These are phyloP conservation scores for Bubalus kerabau DNA, from an alignment of 2,113 vertebrate species.

Conservation along the genomic window DNA sequence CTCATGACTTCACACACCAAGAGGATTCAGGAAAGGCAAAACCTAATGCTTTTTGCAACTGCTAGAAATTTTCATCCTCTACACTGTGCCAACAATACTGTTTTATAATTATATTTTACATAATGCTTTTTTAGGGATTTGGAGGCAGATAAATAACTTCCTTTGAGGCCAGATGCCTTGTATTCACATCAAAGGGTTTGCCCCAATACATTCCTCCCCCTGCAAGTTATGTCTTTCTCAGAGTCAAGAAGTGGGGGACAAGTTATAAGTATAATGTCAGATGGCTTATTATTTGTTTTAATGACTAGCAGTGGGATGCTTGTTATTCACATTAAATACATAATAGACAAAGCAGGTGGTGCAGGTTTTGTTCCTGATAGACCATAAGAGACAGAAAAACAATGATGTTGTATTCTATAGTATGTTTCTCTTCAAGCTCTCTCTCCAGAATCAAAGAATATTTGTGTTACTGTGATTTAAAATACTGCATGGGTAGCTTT, in stretches of 20 bases:
- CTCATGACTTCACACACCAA: slow-evolving; percentile 55
- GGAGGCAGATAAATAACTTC: slow-evolving; percentile 59
- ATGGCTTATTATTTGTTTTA: slow-evolving; percentile 60
- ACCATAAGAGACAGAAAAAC: slow-evolving; percentile 51
- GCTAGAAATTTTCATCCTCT: not conserved
- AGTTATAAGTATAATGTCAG: slow-evolving; percentile 60
- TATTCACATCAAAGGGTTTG: slow-evolving; percentile 53
- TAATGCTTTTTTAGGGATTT: slow-evolving; percentile 8
- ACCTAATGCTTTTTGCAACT: slow-evolving; percentile 50
- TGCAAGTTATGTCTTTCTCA: slow-evolving; percentile 46
- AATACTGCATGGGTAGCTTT: slow-evolving; percentile 9
- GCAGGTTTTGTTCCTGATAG: slow-evolving; percentile 40
- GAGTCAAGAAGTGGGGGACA: not conserved
- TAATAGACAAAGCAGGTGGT: slow-evolving; percentile 70
- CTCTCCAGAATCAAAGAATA: slow-evolving; percentile 55
- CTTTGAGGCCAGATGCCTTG: slow-evolving; percentile 59
- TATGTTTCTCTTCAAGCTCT: slow-evolving; percentile 32
- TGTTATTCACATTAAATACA: slow-evolving; percentile 68
- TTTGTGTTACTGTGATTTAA: slow-evolving; percentile 48
- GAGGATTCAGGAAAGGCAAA: slow-evolving; percentile 23
- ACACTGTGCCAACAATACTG: slow-evolving; percentile 27
- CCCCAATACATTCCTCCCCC: not conserved
- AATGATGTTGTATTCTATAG: slow-evolving; percentile 27
- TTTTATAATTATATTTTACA: slow-evolving; percentile 57
- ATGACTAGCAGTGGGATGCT: slow-evolving; percentile 48